Conservation (phyloP, 2,888 invertebrate genomes). For the Aspidiotus destructor region DNA sequence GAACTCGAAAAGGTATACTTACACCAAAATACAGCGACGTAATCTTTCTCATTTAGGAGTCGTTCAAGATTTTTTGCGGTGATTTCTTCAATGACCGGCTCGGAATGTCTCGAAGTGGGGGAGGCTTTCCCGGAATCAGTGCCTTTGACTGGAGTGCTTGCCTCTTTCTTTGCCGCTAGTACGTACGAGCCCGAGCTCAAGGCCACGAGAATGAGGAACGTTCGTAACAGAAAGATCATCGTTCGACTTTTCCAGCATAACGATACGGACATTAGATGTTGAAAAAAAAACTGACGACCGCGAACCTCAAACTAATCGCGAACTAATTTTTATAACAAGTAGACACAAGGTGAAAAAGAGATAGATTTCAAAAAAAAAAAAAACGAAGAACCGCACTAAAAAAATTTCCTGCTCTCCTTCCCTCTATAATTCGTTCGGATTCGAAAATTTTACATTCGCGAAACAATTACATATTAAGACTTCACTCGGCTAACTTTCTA, state of each 20-base stretch:
- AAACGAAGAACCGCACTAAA: not conserved
- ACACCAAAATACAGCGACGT: constrained; percentile 94
- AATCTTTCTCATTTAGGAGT: constrained; percentile 80
- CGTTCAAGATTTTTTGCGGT: constrained; percentile 85
- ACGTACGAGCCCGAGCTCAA: constrained; percentile 7
- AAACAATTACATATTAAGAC: constrained; percentile 15
- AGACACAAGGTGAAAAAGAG: not conserved
- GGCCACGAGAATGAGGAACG: constrained; percentile 4
- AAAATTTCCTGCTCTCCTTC: not conserved
- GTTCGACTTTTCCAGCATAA: constrained; percentile 31
- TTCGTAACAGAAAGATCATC: constrained; percentile 19
- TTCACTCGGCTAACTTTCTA: constrained; percentile 11
- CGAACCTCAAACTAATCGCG: not conserved
- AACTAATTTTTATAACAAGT: not conserved
- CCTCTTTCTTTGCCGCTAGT: constrained; percentile 15
- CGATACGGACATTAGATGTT: constrained; percentile 19
- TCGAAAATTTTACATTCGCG: constrained; percentile 28
- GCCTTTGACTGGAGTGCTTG: not conserved
- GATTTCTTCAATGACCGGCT: constrained; percentile 85
- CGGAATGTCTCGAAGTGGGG: constrained; percentile 40
- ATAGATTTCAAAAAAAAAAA: not conserved
- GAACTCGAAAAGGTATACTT: constrained; percentile 48
- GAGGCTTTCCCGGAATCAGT: constrained; percentile 1
- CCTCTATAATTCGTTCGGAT: not conserved
- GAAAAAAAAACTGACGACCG: not conserved